phyloP scores from a whole-genome alignment of 1,140 invertebrate species.

The Rhynchophorus ferrugineus region DNA sequence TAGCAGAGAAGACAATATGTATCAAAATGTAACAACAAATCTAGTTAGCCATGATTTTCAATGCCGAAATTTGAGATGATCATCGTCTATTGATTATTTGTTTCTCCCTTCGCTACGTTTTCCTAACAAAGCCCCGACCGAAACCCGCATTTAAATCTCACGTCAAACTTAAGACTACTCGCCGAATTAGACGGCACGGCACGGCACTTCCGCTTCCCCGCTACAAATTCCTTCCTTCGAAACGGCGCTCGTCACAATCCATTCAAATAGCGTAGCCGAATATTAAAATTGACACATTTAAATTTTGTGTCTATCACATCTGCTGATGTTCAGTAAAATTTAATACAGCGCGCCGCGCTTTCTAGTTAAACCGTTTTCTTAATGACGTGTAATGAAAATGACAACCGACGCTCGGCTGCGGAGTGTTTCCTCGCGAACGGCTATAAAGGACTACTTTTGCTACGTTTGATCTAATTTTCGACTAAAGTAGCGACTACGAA shows the following conservation, averaged over 20 bases:
- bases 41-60: no score
- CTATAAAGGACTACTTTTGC: no score
- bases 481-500: no score
- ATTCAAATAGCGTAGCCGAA: background rate
- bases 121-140: background rate
- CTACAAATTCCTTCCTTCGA: background rate
- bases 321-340: background rate
- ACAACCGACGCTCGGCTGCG: no score
- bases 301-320: slow-evolving; percentile 10
- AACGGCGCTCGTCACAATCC: background rate
- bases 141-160: background rate
- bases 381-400: background rate
- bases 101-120: background rate
- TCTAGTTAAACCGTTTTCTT: slow-evolving; percentile 6
- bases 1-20: no score
- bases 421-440: no score
- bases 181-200: background rate
- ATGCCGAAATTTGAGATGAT: no score
- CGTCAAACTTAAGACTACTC: background rate
- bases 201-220: no score
- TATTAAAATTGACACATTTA: background rate
- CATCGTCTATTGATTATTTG: background rate
- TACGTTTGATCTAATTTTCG: no score
- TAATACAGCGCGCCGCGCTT: background rate
- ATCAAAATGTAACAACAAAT: no score